Conservation (phyloP, 2,888 invertebrate genomes). For the Sisyra terminalis region DNA sequence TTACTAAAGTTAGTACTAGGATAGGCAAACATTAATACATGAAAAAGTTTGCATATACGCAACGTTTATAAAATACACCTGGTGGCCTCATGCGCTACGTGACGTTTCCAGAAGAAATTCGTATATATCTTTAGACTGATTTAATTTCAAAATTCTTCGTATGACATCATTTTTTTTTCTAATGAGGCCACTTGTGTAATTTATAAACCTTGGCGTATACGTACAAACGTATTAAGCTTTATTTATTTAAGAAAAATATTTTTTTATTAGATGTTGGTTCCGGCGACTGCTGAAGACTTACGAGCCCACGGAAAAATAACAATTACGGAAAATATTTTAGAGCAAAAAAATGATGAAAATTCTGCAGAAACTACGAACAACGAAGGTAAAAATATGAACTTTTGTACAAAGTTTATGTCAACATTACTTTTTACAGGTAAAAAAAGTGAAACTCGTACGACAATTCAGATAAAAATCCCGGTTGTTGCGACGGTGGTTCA, state of each 20-base stretch:
- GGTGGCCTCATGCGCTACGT: too few relatives aligned
- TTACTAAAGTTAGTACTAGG: too few relatives aligned
- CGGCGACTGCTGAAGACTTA: constrained; percentile 54
- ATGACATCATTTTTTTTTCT: too few relatives aligned
- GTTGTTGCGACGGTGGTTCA: constrained; percentile 28
- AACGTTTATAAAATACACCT: too few relatives aligned
- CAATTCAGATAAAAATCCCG: constrained; percentile 26
- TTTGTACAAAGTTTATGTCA: not conserved
- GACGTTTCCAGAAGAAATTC: too few relatives aligned
- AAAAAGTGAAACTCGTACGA: constrained; percentile 9
- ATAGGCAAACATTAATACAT: too few relatives aligned
- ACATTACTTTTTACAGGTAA: not conserved
- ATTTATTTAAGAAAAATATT: constrained; percentile 3
- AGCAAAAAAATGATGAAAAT: not conserved
- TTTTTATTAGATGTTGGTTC: constrained; percentile 40
- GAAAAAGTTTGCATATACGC: too few relatives aligned
- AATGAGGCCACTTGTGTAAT: too few relatives aligned
- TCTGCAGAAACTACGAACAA: not conserved
- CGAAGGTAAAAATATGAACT: not conserved
- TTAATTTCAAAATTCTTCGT: too few relatives aligned
- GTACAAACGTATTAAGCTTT: not conserved
- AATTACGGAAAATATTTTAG: constrained; percentile 17
- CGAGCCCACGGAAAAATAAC: constrained; percentile 45
- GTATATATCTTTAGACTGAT: too few relatives aligned
- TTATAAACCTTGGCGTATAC: too few relatives aligned